Evolutionary conservation across 2,113 vertebrate genomes (phyloP), one percentile per base, ranked within the genome.

Genomic region (Perca fluviatilis): DNA sequence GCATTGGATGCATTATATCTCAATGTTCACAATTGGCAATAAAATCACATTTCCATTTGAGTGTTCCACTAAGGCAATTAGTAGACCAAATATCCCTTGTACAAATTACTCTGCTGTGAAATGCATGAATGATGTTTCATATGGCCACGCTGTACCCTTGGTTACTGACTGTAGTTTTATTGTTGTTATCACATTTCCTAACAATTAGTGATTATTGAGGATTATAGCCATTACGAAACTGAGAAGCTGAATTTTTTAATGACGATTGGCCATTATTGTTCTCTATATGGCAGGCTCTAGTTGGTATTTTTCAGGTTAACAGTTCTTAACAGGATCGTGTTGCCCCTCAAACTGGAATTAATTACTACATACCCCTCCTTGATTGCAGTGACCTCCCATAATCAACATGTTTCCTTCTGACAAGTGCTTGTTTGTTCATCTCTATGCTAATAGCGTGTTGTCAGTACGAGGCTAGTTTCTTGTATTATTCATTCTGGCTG

Each of bases 281-380:
- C 23, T 56, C 19, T 5, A 30, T 16, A 61, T 77, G 53, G 15
- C 43, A 9, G 53, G 40, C n/a, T 50, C 23, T 69, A 61, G 73
- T 86, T 84, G 66, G 49, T 18, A 43, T 85, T 84, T 90, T 80
- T 87, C 76, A 85, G 78, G 86, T 86, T 86, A 89, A 89, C 82
- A 61, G 83, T 79, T 77, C 33, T 63, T 84, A 84, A 87, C 51
- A 57, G 75, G 79, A 84, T 82, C 2, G 46, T 66, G 74, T 25
- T 27, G 40, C 51, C 71, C 36, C 61, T 88, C 43, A 43, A 53
- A 60, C 61, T 73, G 40, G 54, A 79, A 83, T 68, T 87, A 78
- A 88, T 92, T 92, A 73, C 88, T 83, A 65, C 63, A 68, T 87
- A 85, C 89, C 86, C 68, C 40, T 54, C 58, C 58, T 63, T 91